Base-by-base conservation (phyloP, 2,797 vertebrate species). In the Nasua narica region DNA sequence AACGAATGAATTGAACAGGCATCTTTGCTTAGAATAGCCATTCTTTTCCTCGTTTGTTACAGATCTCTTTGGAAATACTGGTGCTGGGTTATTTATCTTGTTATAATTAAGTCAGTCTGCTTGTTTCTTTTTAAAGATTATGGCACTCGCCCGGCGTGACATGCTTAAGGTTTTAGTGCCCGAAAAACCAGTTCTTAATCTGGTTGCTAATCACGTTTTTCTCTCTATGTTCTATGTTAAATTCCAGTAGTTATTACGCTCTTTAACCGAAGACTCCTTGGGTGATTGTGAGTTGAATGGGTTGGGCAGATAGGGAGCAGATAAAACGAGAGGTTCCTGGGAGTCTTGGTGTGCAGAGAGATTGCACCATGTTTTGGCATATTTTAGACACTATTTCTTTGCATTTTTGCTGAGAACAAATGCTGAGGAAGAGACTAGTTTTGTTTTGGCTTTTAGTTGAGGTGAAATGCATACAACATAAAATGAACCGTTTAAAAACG, bases 141-240 rank as follows among this genome's bases (percentile, higher is more conserved):
- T 50, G 79, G n/a, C 62, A 67, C 46, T 77, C 19, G 58, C 9
- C 9, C 18, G 70, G 21, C 37, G 50, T 67, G 65, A 67, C n/a
- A 15, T 69, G 32, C 35, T 87, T 86, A 90, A 58, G 65, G 50
- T 62, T 90, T 69, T 79, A 92, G 86, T 95, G 78, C 85, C 78
- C 77, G 60, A 56, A 85, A 91, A 91, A 76, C 69, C 76, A 91
- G 90, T 69, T 97, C 78, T 77, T 32, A 87, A 46, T 92, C 90
- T 83, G 43, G 35, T 83, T 76, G 82, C 74, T 56, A 37, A 54
- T 72, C 35, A 13, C 46, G 50, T 89, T 87, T 83, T 78, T 32
- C 48, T 72, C 27, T 23, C 67, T 91, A 58, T 29, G 65, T 90
- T 93, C 79, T 93, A n/a, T 15, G 32, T 21, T 78, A 16, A 78